A percentile compares a stretch with the other conserved stretches of the same genome.
Conservation (phyloP, 2,113 vertebrate genomes). For the Malurus elegans region DNA sequence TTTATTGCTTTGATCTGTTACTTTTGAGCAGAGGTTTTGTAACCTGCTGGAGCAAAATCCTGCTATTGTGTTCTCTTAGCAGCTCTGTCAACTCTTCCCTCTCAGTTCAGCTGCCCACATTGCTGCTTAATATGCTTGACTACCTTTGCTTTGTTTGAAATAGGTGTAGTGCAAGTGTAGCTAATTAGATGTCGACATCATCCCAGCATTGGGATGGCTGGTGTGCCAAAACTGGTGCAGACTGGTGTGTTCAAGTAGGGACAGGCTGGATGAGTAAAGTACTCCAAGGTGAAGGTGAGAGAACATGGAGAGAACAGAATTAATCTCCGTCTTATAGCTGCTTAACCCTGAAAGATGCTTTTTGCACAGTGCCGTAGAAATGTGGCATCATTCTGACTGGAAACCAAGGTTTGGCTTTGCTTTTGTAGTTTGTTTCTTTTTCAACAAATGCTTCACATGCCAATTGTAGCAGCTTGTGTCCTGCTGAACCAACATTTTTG, state of each 20-base stretch:
- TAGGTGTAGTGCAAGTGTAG: neutral
- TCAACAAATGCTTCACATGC: neutral
- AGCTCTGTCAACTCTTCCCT: neutral
- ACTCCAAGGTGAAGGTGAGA: neutral
- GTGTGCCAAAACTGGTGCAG: neutral
- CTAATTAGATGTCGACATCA: neutral
- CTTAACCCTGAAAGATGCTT: neutral
- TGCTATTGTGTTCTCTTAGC: neutral
- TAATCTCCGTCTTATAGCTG: neutral
- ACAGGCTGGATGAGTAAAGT: neutral
- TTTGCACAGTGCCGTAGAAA: neutral
- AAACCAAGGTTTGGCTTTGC: neutral
- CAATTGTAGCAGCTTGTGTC: neutral
- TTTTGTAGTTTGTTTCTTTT: neutral
- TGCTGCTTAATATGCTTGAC: neutral
- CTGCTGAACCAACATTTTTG: constrained; percentile 46
- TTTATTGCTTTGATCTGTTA: neutral
- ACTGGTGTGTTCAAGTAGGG: neutral
- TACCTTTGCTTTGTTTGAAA: neutral
- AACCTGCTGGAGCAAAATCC: neutral
- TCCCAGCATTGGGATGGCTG: neutral
- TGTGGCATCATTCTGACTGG: neutral
- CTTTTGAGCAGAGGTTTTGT: neutral
- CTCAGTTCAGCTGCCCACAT: neutral
- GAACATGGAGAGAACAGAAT: neutral